Evolutionary conservation across 2,888 invertebrate species (phyloP).

Genomic region (Nesidiocoris tenuis): DNA sequence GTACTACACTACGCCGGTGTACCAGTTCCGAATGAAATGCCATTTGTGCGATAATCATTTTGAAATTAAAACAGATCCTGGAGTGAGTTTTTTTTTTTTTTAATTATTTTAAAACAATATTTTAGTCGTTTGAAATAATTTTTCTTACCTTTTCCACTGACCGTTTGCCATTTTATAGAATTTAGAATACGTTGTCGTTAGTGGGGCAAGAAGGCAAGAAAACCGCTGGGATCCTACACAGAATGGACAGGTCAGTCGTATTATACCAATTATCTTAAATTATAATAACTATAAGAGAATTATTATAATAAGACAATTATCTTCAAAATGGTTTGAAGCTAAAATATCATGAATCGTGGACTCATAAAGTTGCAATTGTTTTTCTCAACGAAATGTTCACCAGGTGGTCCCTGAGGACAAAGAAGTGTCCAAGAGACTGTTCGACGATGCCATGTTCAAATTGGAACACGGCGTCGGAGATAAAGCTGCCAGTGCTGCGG

Average conservation of each 20-base stretch:
- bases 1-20: constrained; percentile 97
- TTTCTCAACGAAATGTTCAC: background rate
- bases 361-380: background rate
- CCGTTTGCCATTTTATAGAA: no score
- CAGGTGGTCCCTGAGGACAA: constrained; percentile 91
- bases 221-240: constrained; percentile 96
- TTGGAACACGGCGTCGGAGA: constrained; percentile 90
- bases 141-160: no score
- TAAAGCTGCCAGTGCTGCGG: constrained; percentile 65
- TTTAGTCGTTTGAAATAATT: no score
- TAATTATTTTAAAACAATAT: no score
- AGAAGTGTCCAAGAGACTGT: constrained; percentile 81
- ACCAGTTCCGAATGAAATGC: constrained; percentile 98
- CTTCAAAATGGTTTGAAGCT: no score
- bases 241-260: constrained; percentile 64
- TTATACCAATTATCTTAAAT: no score
- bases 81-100: constrained; percentile 69
- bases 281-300: no score
- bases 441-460: constrained; percentile 97
- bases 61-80: constrained; percentile 97
- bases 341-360: no score
- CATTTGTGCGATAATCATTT: constrained; percentile 96
- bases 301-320: no score
- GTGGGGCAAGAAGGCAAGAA: constrained; percentile 94
- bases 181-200: constrained; percentile 92